phyloP scores from a whole-genome alignment of 1,140 invertebrate genomes.

The Linepithema humile region DNA sequence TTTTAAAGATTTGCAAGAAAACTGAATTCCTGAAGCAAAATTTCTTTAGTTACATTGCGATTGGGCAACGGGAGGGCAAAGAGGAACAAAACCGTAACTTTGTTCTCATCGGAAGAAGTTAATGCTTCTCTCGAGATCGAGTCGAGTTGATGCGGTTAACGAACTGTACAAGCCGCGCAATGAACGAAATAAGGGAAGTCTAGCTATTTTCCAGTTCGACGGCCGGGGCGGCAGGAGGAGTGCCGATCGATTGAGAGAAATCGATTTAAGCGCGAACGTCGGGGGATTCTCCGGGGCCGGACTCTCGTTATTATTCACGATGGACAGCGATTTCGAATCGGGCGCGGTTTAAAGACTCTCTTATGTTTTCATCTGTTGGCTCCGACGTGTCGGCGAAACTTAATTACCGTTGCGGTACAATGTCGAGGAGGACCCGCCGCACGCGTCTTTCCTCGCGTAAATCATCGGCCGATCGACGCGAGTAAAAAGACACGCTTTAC shows the following conservation, averaged over 20 bases:
- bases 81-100: constrained; percentile 59
- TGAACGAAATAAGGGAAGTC: constrained; percentile 47
- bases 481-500: constrained; percentile 56
- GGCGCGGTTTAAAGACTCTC: constrained; percentile 64
- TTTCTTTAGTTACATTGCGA: constrained; percentile 41
- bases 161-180: constrained; percentile 53
- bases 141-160: constrained; percentile 57
- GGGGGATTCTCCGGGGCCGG: not conserved
- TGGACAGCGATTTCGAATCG: constrained; percentile 52
- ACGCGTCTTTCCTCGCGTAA: constrained; percentile 55
- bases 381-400: constrained; percentile 47
- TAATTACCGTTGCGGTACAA: constrained; percentile 68
- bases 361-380: constrained; percentile 49
- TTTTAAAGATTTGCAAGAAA: constrained; percentile 42
- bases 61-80: constrained; percentile 11
- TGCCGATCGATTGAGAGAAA: not conserved
- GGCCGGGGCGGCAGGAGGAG: not conserved
- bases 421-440: constrained; percentile 52
- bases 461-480: constrained; percentile 50
- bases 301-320: constrained; percentile 53
- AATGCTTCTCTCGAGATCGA: constrained; percentile 35
- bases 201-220: constrained; percentile 39
- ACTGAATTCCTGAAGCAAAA: constrained; percentile 3
- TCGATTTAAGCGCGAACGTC: constrained; percentile 15
- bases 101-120: constrained; percentile 66